Conservation (phyloP, 2,797 vertebrate species). For the Uromys caudimaculatus region DNA sequence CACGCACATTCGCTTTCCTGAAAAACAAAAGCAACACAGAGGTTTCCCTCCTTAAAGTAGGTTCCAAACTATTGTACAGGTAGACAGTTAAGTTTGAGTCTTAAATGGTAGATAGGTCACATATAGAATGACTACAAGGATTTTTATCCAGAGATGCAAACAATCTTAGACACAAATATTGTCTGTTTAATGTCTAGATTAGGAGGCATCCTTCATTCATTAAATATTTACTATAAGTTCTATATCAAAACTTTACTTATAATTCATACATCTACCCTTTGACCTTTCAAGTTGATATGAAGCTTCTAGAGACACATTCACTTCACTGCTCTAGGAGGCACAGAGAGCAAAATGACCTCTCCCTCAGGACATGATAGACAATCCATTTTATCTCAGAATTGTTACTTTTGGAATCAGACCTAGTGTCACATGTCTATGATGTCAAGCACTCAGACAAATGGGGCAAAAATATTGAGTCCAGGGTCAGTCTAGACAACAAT, state of each 20-base stretch:
- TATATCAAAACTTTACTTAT: not conserved
- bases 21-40: not conserved
- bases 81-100: not conserved
- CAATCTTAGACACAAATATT: too few relatives aligned
- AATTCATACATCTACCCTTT: not conserved
- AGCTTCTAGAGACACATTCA: not conserved
- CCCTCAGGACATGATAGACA: not conserved
- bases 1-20: conserved; percentile 82
- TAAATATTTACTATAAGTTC: not conserved
- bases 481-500: not conserved
- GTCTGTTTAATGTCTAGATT: not conserved
- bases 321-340: not conserved
- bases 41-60: not conserved
- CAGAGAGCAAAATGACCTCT: not conserved
- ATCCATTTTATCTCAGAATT: not conserved
- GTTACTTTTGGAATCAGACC: not conserved
- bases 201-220: not conserved
- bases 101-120: not conserved
- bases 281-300: not conserved
- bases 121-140: not conserved
- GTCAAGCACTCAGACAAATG: not conserved
- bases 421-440: not conserved
- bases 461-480: not conserved
- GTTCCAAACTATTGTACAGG: not conserved
- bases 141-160: not conserved